These are phyloP conservation scores for Cyanocitta stelleri DNA, from an alignment of 2,113 vertebrate species.

Conservation along the genomic window DNA sequence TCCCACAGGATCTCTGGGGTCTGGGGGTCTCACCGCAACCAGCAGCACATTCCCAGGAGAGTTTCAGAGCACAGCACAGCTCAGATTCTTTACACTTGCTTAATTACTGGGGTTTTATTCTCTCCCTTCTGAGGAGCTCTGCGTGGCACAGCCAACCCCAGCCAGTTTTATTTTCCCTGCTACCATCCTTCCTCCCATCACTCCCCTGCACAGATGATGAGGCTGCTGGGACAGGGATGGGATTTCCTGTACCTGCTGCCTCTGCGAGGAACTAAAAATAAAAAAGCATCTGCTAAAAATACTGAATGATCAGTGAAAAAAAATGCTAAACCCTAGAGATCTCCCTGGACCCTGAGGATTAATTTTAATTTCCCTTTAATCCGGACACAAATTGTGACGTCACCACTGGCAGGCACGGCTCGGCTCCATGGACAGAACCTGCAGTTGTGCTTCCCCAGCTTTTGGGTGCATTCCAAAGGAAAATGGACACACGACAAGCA, in stretches of 20 bases:
- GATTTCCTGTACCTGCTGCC: neutral
- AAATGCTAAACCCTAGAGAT: neutral
- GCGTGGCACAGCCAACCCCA: neutral
- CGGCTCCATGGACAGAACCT: neutral
- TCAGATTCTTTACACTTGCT: neutral
- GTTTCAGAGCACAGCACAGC: accelerated
- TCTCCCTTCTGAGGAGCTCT: neutral
- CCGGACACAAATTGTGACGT: neutral
- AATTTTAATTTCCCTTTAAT: conserved; percentile 34
- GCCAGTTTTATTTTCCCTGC: neutral
- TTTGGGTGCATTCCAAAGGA: neutral
- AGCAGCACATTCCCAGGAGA: neutral
- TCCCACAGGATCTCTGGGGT: neutral
- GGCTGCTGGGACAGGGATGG: neutral
- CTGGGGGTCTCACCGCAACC: neutral
- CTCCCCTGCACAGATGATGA: accelerated
- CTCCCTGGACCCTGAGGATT: neutral
- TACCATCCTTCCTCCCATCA: neutral
- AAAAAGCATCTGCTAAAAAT: conserved; percentile 6
- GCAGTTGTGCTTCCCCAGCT: neutral
- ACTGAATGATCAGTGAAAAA: neutral
- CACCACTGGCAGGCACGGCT: accelerated
- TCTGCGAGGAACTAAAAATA: neutral
- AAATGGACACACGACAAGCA: neutral
- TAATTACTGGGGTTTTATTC: neutral